Evolutionary conservation across 2,888 invertebrate genomes (phyloP), one percentile per base, ranked within the genome.

Genomic region (Aporophyla lueneburgensis): DNA sequence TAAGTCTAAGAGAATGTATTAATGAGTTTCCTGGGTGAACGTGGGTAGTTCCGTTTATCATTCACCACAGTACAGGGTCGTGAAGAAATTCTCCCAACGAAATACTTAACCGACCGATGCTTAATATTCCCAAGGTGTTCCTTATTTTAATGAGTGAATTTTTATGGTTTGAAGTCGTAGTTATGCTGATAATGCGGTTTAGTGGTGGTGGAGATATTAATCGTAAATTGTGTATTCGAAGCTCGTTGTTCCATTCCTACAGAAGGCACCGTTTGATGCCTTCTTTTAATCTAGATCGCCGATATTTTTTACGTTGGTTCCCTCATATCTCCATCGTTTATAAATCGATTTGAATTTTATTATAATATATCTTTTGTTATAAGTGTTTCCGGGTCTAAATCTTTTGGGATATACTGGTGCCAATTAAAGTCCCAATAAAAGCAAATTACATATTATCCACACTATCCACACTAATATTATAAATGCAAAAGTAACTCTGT

Each of bases 11-110:
- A 83, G 84, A 87, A 88, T 88, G 85, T 81, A 81, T 79, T 89
- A 89, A 89, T 87, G 85, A 89, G 85, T 86, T 85, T 76, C 76
- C 76, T 56, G 80, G 81, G 33, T 33, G 33, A 82, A 85, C 85
- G 89, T 80, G 72, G 82, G 65, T 84, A 83, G 81, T 86, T 76
- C 80, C 83, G 83, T 88, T 88, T 87, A 87, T 88, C 87, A 86
- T 86, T 81, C 81, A 71, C 71, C 74, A 56, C 78, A 66, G 68
- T 78, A 71, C 66, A 27, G 63, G 58, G 67, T 66, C 56, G 66
- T 66, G 56, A 59, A 68, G 65, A 67, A 77, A 85, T 81, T 78
- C 66, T 49, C n/a, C 10, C 76, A 84, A 76, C 67, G 71, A 63
- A 86, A 80, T 82, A 82, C 80, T 84, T 67, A 68, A 59, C 71